Evolutionary conservation across 2,113 vertebrate genomes (phyloP).

Genomic region (Sinocyclocheilus maitianheensis): DNA sequence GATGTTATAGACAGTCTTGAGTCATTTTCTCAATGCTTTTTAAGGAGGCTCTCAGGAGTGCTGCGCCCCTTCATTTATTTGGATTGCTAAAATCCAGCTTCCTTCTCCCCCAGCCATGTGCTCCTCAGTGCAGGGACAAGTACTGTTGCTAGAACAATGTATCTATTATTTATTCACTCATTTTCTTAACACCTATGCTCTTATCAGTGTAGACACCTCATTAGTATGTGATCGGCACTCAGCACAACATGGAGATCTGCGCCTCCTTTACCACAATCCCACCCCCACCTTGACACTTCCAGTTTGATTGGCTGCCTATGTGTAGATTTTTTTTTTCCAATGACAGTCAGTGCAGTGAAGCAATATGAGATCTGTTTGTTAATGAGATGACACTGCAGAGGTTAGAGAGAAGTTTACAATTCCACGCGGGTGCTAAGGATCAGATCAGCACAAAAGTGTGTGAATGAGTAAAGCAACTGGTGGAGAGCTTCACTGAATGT

Average conservation of each 20-base stretch:
- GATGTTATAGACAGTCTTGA: slow-evolving; percentile 52
- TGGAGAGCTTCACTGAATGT: not conserved
- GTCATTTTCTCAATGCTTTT: slow-evolving; percentile 60
- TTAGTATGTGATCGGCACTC: slow-evolving; percentile 42
- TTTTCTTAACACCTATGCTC: slow-evolving; percentile 71
- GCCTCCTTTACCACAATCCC: slow-evolving; percentile 42
- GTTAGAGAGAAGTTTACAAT: slow-evolving; percentile 68
- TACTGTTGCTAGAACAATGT: slow-evolving; percentile 68
- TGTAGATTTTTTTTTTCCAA: slow-evolving; percentile 81
- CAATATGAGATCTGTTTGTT: slow-evolving; percentile 97
- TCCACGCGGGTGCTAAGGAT: not conserved
- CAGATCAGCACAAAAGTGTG: slow-evolving; percentile 33
- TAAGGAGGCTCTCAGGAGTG: slow-evolving; percentile 69
- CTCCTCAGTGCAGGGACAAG: slow-evolving; percentile 71
- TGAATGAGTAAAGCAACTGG: not conserved
- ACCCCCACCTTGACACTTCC: slow-evolving; percentile 61
- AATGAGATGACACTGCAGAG: slow-evolving; percentile 99
- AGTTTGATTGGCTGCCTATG: slow-evolving; percentile 75
- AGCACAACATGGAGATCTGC: slow-evolving; percentile 53
- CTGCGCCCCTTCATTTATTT: slow-evolving; percentile 76
- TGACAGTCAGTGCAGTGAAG: slow-evolving; percentile 92
- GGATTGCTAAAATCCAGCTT: slow-evolving; percentile 72
- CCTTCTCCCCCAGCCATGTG: slow-evolving; percentile 62
- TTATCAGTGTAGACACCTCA: slow-evolving; percentile 63
- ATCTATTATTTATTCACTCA: slow-evolving; percentile 78